Conservation (phyloP, 2,888 invertebrate genomes). For the Alloplasta piceator region DNA sequence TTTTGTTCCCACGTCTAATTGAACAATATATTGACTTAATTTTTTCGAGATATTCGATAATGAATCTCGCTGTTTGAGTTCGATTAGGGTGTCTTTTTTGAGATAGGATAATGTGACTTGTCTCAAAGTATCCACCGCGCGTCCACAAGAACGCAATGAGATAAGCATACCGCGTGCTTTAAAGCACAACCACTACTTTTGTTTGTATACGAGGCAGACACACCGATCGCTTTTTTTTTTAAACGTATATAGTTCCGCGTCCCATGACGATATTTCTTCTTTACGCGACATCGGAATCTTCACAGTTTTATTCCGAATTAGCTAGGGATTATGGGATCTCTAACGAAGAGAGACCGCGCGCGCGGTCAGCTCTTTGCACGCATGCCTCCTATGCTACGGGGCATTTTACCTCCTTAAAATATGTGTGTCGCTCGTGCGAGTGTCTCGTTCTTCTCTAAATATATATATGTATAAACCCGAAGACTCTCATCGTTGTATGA, state of each 20-base stretch:
- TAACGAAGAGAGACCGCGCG: conserved; percentile 65
- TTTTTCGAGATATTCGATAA: too few relatives aligned
- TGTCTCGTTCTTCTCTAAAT: conserved; percentile 19
- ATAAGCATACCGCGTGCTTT: conserved; percentile 41
- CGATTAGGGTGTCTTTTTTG: too few relatives aligned
- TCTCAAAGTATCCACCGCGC: conserved; percentile 3
- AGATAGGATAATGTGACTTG: not conserved
- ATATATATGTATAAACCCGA: conserved; percentile 16
- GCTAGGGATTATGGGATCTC: conserved; percentile 67
- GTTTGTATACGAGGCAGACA: conserved; percentile 16
- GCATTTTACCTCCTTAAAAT: conserved; percentile 14
- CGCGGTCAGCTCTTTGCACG: conserved; percentile 64
- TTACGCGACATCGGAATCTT: conserved; percentile 72
- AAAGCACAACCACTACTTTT: not conserved
- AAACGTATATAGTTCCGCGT: conserved; percentile 25
- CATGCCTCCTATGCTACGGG: conserved; percentile 52
- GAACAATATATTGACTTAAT: too few relatives aligned
- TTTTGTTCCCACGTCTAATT: too few relatives aligned
- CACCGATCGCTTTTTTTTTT: conserved; percentile 39
- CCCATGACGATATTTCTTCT: conserved; percentile 66
- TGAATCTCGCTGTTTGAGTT: too few relatives aligned
- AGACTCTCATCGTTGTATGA: conserved; percentile 38
- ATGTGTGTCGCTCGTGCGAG: not conserved
- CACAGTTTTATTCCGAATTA: conserved; percentile 70
- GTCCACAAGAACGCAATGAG: conserved; percentile 31